Percentiles rank a stretch among this genome's conserved stretches.
Conservation (phyloP, 2,113 vertebrate species). For the Paedocypris sp. region DNA sequence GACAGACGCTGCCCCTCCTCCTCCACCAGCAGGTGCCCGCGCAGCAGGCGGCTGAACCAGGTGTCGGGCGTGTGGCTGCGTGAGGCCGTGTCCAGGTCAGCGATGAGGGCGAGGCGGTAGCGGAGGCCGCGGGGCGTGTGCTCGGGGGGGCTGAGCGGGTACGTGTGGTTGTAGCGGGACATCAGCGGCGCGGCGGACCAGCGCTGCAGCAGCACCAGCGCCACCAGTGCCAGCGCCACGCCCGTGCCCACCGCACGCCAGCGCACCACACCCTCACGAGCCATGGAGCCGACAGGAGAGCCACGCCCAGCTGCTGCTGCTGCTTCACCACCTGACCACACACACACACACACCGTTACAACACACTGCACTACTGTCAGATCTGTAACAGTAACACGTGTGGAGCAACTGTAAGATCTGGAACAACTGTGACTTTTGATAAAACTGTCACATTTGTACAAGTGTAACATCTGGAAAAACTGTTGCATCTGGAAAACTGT, state of each 20-base stretch:
- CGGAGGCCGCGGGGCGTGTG: slow-evolving; percentile 67
- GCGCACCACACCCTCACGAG: no score
- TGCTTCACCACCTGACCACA: slow-evolving; percentile 89
- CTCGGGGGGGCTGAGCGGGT: slow-evolving; percentile 76
- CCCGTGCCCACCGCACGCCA: no score
- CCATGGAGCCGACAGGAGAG: slow-evolving; percentile 86
- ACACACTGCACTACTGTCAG: no score
- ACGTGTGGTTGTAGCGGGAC: slow-evolving; percentile 77
- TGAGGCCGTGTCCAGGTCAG: slow-evolving; percentile 82
- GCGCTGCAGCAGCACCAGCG: slow-evolving; percentile 19
- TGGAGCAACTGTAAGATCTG: no score
- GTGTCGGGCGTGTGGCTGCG: slow-evolving; percentile 63
- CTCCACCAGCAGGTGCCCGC: slow-evolving; percentile 71
- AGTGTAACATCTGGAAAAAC: no score
- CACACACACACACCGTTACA: not conserved
- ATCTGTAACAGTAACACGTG: no score
- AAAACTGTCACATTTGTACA: no score
- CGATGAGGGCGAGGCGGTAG: slow-evolving; percentile 81
- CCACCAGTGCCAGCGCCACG: not conserved
- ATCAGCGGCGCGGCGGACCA: slow-evolving; percentile 5
- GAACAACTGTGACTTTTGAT: no score
- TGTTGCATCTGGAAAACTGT: no score
- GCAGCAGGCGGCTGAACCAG: slow-evolving; percentile 89
- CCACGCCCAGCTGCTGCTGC: slow-evolving; percentile 78
- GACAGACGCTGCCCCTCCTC: slow-evolving; percentile 65